Evolutionary conservation across 1,140 invertebrate genomes (phyloP).

Genomic region (Elysia chlorotica): DNA sequence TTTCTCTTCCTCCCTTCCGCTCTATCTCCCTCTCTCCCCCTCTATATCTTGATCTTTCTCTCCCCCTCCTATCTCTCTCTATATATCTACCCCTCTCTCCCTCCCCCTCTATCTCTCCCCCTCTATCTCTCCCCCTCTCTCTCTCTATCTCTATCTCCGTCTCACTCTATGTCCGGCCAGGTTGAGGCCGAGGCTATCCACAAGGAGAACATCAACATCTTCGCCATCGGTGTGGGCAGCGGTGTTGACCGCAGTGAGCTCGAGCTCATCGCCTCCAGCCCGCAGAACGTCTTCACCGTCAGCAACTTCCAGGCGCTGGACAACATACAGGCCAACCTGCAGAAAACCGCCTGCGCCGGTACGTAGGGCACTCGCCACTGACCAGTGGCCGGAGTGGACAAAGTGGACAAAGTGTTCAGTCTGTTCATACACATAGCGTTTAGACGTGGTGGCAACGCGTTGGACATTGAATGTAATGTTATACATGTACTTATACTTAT

Average conservation of each 20-base stretch:
- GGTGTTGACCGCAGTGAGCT: constrained; percentile 33
- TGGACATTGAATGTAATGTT: too few relatives aligned
- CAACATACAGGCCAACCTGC: constrained; percentile 35
- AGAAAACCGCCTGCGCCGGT: constrained; percentile 45
- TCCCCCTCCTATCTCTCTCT: background rate
- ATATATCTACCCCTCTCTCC: background rate
- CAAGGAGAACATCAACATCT: constrained; percentile 35
- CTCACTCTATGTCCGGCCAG: background rate
- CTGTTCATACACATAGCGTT: too few relatives aligned
- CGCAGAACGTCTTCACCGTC: constrained; percentile 35
- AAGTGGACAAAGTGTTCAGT: too few relatives aligned
- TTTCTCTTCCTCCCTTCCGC: too few relatives aligned
- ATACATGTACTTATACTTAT: too few relatives aligned
- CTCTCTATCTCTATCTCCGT: background rate
- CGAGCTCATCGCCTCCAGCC: constrained; percentile 33
- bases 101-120: background rate
- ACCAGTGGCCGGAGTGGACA: background rate
- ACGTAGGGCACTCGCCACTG: background rate
- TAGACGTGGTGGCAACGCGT: too few relatives aligned
- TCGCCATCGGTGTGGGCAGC: constrained; percentile 43
- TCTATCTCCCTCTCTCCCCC: too few relatives aligned
- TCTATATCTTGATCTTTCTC: too few relatives aligned
- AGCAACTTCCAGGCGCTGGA: constrained; percentile 37
- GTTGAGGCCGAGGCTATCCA: constrained; percentile 20
- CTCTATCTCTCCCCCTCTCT: background rate